Percentiles rank a stretch among this genome's conserved stretches.
Conservation (phyloP, 2,113 vertebrate genomes). For the Hypocryptadius cinnamomeus region DNA sequence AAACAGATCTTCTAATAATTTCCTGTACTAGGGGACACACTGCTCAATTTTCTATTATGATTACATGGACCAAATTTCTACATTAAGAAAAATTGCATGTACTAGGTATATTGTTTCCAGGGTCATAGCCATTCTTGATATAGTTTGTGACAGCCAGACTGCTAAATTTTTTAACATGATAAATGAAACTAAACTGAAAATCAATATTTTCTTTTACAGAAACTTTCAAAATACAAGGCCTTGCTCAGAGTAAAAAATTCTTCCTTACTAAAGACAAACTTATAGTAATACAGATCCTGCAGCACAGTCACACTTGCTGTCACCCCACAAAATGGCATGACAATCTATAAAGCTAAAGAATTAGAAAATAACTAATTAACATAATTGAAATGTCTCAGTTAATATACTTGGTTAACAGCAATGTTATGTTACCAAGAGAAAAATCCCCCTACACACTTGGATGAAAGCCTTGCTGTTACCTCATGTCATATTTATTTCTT, state of each 20-base stretch:
- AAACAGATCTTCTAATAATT: not conserved
- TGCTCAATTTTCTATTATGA: not conserved
- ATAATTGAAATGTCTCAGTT: constrained; percentile 23
- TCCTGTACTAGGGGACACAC: not conserved
- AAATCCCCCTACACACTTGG: not conserved
- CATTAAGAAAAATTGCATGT: not conserved
- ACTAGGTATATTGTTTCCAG: not conserved
- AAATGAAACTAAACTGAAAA: constrained; percentile 16
- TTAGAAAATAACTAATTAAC: constrained; percentile 19
- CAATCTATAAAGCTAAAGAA: not conserved
- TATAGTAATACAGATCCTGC: not conserved
- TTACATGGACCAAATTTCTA: not conserved
- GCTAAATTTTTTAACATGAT: not conserved
- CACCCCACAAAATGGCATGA: not conserved
- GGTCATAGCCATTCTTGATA: not conserved
- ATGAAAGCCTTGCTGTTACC: constrained; percentile 2
- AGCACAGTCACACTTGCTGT: not conserved
- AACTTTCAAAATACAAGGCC: not conserved
- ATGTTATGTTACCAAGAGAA: not conserved
- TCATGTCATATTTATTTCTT: constrained; percentile 5
- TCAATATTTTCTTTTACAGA: not conserved
- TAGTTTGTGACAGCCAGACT: not conserved
- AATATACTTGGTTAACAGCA: not conserved
- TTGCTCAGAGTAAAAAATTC: not conserved
- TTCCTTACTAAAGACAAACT: not conserved